phyloP scores from a whole-genome alignment of 2,797 vertebrate genomes.

The Gouania willdenowi region DNA sequence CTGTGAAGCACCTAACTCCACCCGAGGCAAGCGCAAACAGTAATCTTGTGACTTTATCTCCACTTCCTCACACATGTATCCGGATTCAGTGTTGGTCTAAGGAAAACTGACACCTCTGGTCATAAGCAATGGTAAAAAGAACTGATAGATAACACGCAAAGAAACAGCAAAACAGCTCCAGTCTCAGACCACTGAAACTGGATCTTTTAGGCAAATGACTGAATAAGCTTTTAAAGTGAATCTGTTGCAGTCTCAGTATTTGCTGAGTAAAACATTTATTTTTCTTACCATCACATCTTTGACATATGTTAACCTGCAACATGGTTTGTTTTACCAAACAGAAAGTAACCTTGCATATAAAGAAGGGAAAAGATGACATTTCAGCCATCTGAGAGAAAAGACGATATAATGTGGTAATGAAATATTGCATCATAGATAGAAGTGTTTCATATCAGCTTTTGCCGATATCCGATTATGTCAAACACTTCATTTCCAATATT shows the following conservation, averaged over 20 bases:
- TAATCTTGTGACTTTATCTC: conserved; percentile 62
- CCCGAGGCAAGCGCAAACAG: conserved; percentile 59
- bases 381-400: too few species aligned
- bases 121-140: conserved; percentile 35
- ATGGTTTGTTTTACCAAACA: too few species aligned
- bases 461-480: too few species aligned
- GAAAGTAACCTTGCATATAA: too few species aligned
- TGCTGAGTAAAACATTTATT: conserved; percentile 48
- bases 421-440: too few species aligned
- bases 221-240: conserved; percentile 30
- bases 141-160: conserved; percentile 5
- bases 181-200: not conserved
- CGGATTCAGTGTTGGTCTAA: conserved; percentile 39
- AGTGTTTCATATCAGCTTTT: too few species aligned
- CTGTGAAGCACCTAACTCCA: conserved; percentile 35
- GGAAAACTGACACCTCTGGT: conserved; percentile 31
- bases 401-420: too few species aligned
- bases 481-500: too few species aligned
- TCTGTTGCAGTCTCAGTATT: conserved; percentile 41
- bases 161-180: conserved; percentile 3
- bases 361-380: too few species aligned
- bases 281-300: conserved; percentile 54
- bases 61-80: conserved; percentile 58
- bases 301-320: too few species aligned
- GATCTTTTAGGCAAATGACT: conserved; percentile 7